Evolutionary conservation across 2,113 vertebrate species (phyloP), one percentile per base, ranked within the genome.

Genomic region (Platichthys flesus): DNA sequence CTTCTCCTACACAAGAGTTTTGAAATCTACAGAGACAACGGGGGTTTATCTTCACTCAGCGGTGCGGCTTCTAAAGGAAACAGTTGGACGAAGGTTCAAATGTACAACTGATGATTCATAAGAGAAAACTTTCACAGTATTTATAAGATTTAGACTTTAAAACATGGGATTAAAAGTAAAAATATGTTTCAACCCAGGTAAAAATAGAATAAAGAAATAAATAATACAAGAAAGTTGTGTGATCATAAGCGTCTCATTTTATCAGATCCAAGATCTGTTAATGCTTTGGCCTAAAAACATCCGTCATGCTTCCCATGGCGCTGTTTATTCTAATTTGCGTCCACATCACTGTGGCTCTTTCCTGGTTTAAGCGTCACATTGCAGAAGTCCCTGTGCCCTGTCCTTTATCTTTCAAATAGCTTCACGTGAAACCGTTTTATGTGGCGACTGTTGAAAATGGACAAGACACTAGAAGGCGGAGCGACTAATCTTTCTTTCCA

Each of bases 241-340:
- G 31, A 31, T 31, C 31, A 31, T 31, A 31, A 31, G 31, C 6
- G 31, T 8, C 6, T 31, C 31, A 31, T 71, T 71, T 67, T 16
- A 47, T 58, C 65, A 24, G 45, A 67, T 74, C 49, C 57, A 5
- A 9, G 70, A 14, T 12, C 13, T 58, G 26, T 74, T 37, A 21
- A 35, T 52, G 40, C 55, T 69, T 67, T 37, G 61, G 64, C 61
- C 71, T 67, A 10, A 42, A 79, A 79, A 66, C 0, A 6, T 76
- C 67, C 64, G 35, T 71, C 65, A 77, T 21, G 24, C 40, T 37
- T 68, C 67, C 52, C 71, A 59, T 3, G 45, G 21, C 67, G 76
- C 55, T 63, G 37, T 51, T 79, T 65, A 12, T 71, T 82, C 61
- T 67, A 4, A 74, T 84, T 21, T 79, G 35, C 9, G 0, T 79